Evolutionary conservation across 2,888 invertebrate genomes (phyloP).

Genomic region (Eupelmus urozonus): DNA sequence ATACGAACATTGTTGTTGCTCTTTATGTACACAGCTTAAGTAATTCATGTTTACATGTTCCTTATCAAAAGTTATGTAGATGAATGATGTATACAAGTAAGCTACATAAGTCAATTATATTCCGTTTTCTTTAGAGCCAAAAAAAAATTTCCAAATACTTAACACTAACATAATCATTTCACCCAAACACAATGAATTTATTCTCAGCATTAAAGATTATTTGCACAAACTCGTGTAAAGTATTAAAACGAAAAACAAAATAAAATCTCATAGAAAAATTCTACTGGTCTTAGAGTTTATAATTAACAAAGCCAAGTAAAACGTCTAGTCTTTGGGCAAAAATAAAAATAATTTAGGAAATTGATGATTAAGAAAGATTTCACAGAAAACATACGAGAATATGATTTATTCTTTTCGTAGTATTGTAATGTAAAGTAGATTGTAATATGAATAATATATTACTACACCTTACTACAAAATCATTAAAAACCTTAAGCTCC

Average conservation of each 20-base stretch:
- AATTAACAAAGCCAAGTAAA: constrained; percentile 32
- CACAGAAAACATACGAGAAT: constrained; percentile 33
- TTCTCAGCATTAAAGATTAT: not conserved
- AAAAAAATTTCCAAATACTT: not conserved
- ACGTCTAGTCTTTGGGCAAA: constrained; percentile 4
- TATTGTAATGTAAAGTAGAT: constrained; percentile 45
- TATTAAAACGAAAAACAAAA: constrained; percentile 28
- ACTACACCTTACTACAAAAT: constrained; percentile 60
- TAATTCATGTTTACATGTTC: constrained; percentile 23
- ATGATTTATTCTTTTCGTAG: constrained; percentile 46
- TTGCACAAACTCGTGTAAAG: constrained; percentile 17
- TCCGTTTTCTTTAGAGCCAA: not conserved
- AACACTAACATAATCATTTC: not conserved
- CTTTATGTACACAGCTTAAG: constrained; percentile 51
- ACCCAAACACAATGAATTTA: constrained; percentile 11
- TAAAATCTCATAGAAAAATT: constrained; percentile 46
- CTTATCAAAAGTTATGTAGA: constrained; percentile 43
- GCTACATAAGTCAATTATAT: constrained; percentile 11
- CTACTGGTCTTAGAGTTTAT: constrained; percentile 25
- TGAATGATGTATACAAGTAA: constrained; percentile 27
- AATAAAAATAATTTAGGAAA: constrained; percentile 21
- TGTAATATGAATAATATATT: constrained; percentile 59
- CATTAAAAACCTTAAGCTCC: constrained; percentile 53
- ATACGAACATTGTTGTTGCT: constrained; percentile 40
- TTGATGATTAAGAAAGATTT: constrained; percentile 27